Base-by-base conservation (phyloP, 2,113 vertebrate species). In the Lophochroa leadbeateri region DNA sequence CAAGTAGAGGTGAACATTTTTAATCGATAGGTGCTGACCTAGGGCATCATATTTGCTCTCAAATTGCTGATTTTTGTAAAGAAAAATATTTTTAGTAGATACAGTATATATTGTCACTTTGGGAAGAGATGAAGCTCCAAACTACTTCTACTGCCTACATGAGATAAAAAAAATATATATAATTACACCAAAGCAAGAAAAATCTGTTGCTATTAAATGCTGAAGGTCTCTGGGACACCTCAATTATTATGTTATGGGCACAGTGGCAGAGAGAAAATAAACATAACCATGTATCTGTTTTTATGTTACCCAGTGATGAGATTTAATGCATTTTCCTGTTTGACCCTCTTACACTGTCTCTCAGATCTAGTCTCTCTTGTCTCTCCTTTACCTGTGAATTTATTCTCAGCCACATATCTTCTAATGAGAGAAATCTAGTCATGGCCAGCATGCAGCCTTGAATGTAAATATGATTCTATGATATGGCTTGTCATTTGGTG, bases 401-500 rank as follows among this genome's bases (percentile, higher is more conserved):
- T 95, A 91, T 93, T 92, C 85, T 64, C 33, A 63, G n/a, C 49
- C 67, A 72, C 5, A 2, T 29, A 23, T 53, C 68, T 50, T 70
- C 53, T 96, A 88, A 92, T 77, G 60, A 94, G 79, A 86, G 75
- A 63, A 83, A 82, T 90, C 28, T 70, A 90, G 93, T 94, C 27
- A 58, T 15, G 41, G 46, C 16, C 23, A 58, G 35, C 31, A 20
- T 29, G 5, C 12, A 35, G 46, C 46, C 37, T 82, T 75, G 87
- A 96, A 88, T 95, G 41, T 81, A 77, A 95, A 91, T 75, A 60
- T 29, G 37, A 11, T 70, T 24, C 43, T 71, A 63, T 33, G 43
- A 15, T 63, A 29, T 43, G 13, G 31, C 15, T 44, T 67, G 19
- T 41, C 8, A 28, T 49, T 47, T 94, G 64, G 17, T 69, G 53